Conservation (phyloP, 2,888 invertebrate species). For the Thyatira batis region DNA sequence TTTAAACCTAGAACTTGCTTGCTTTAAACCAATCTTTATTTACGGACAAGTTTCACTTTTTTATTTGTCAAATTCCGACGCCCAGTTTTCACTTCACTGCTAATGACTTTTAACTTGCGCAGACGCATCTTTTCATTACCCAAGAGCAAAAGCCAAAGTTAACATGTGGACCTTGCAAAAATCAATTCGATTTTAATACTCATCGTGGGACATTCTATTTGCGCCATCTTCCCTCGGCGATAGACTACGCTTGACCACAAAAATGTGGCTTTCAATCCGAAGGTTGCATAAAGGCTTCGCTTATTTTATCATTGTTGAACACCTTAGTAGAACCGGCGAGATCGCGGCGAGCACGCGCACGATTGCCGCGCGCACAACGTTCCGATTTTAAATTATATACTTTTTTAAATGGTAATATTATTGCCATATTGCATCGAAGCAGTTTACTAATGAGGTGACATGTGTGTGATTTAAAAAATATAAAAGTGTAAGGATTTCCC, state of each 20-base stretch:
- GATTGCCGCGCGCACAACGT: constrained; percentile 42
- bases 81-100: neutral
- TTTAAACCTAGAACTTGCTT: no score
- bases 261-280: constrained; percentile 73
- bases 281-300: constrained; percentile 76
- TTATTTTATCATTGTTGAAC: constrained; percentile 58
- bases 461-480: neutral
- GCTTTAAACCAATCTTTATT: no score
- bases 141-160: constrained; percentile 12
- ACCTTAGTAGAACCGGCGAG: constrained; percentile 65
- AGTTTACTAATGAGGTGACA: constrained; percentile 36
- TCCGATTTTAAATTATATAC: constrained; percentile 30
- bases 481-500: neutral
- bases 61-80: no score
- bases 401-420: constrained; percentile 14
- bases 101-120: neutral
- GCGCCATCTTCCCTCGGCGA: constrained; percentile 64
- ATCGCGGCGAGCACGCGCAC: constrained; percentile 65
- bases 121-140: neutral
- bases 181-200: constrained; percentile 47
- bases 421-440: constrained; percentile 6
- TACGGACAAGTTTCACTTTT: no score
- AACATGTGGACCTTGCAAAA: constrained; percentile 55
- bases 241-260: constrained; percentile 69
- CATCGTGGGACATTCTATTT: constrained; percentile 43